Evolutionary conservation across 2,797 vertebrate species (phyloP).

Genomic region (Onychomys leucogaster): DNA sequence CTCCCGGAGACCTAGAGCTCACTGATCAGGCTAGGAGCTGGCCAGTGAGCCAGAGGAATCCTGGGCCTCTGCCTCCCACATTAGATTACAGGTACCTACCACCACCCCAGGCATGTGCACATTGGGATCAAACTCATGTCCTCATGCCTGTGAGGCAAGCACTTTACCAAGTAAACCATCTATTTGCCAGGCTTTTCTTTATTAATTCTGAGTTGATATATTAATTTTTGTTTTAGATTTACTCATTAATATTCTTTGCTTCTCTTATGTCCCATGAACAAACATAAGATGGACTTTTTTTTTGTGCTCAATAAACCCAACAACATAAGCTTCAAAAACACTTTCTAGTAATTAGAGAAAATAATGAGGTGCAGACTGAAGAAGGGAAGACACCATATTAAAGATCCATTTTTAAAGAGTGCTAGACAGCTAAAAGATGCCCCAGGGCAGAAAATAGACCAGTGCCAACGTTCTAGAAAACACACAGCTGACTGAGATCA

Average conservation of each 20-base stretch:
- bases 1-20: not conserved
- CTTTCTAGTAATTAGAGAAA: constrained; percentile 68
- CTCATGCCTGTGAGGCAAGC: no score
- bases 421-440: constrained; percentile 73
- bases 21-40: not conserved
- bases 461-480: constrained; percentile 78
- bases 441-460: constrained; percentile 74
- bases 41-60: not conserved
- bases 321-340: constrained; percentile 62
- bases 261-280: constrained; percentile 67
- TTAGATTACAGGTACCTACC: not conserved
- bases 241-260: constrained; percentile 61
- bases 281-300: constrained; percentile 29
- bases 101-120: no score
- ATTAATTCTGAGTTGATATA: constrained; percentile 13
- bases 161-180: not conserved
- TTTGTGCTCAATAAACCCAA: constrained; percentile 62
- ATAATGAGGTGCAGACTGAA: constrained; percentile 79
- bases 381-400: constrained; percentile 65
- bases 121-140: not conserved
- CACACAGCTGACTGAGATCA: constrained; percentile 82
- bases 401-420: constrained; percentile 76
- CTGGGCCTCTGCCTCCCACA: not conserved
- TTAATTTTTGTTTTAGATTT: constrained; percentile 64
- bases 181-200: not conserved